These are phyloP conservation scores for Drosophila willistoni DNA, from an alignment of 1,140 invertebrate genomes.

Conservation along the genomic window DNA sequence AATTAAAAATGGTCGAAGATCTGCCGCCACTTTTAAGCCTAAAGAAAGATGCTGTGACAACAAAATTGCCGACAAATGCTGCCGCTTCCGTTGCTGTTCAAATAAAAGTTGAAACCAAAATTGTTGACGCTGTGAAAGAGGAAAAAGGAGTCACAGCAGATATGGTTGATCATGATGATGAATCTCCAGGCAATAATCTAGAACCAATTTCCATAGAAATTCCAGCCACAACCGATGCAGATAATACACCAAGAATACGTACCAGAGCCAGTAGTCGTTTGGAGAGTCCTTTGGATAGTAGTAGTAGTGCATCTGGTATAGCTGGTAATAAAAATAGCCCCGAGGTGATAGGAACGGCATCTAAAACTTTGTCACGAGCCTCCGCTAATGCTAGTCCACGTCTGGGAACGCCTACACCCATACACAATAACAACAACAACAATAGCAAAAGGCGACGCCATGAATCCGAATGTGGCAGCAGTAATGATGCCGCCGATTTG, in stretches of 20 bases:
- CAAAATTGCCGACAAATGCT: conserved; percentile 9
- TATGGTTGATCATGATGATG: neutral
- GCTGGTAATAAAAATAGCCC: conserved; percentile 83
- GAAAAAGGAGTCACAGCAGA: conserved; percentile 46
- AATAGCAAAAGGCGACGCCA: conserved; percentile 88
- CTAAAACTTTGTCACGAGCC: conserved; percentile 47
- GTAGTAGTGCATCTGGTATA: conserved; percentile 82
- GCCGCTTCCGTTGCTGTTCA: neutral
- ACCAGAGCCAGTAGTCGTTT: conserved; percentile 89
- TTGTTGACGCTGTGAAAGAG: conserved; percentile 18
- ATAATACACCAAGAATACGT: conserved; percentile 83
- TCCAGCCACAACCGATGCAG: conserved; percentile 62
- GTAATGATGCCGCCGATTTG: conserved; percentile 42
- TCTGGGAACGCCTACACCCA: conserved; percentile 52
- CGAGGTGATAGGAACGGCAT: conserved; percentile 20
- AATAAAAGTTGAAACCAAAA: conserved; percentile 42
- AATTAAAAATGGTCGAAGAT: conserved; percentile 40
- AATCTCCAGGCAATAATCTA: conserved; percentile 36
- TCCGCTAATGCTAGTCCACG: conserved; percentile 56
- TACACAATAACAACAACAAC: conserved; percentile 49
- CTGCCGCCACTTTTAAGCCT: conserved; percentile 36
- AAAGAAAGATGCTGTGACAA: conserved; percentile 40
- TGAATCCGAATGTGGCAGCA: conserved; percentile 87
- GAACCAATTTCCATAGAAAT: conserved; percentile 81
- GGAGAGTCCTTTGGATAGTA: conserved; percentile 87